Percentiles rank a stretch among this genome's conserved stretches.
phyloP scores from a whole-genome alignment of 2,888 invertebrate genomes.

The Eucera pruinosa region DNA sequence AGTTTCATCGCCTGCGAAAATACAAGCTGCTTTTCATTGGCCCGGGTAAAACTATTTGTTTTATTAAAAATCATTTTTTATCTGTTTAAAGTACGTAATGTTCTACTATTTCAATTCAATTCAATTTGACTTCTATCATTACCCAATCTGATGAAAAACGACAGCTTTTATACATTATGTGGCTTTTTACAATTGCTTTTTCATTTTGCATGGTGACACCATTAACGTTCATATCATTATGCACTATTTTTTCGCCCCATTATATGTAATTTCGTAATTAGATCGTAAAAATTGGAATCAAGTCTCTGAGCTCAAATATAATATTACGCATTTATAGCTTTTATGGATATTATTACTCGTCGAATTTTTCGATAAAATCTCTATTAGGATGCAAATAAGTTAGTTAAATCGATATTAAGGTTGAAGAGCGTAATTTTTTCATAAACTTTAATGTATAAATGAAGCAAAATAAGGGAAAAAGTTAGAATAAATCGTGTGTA shows the following conservation, averaged over 20 bases:
- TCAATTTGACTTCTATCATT: constrained; percentile 36
- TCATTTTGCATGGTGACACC: constrained; percentile 60
- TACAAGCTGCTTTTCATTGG: constrained; percentile 66
- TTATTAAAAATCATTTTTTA: constrained; percentile 42
- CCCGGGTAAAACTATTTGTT: constrained; percentile 63
- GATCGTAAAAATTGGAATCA: constrained; percentile 28
- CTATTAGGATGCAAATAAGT: background rate
- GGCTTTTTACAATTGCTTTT: constrained; percentile 40
- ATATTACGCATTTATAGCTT: constrained; percentile 19
- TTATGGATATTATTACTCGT: background rate
- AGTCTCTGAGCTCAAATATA: constrained; percentile 52
- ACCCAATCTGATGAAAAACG: constrained; percentile 66
- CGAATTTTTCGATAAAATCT: background rate
- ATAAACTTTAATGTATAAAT: constrained; percentile 4
- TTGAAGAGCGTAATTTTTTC: background rate
- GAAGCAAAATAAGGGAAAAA: background rate
- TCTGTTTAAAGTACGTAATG: constrained; percentile 25
- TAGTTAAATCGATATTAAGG: background rate
- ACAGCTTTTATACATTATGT: constrained; percentile 46
- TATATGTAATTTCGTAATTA: constrained; percentile 19
- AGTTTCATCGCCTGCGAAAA: constrained; percentile 68
- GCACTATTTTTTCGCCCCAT: constrained; percentile 5
- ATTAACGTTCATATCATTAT: constrained; percentile 37
- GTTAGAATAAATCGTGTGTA: background rate
- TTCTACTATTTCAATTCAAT: constrained; percentile 24